Base-by-base conservation (phyloP, 1,140 invertebrate genomes). In the Lasioglossum albipes region DNA sequence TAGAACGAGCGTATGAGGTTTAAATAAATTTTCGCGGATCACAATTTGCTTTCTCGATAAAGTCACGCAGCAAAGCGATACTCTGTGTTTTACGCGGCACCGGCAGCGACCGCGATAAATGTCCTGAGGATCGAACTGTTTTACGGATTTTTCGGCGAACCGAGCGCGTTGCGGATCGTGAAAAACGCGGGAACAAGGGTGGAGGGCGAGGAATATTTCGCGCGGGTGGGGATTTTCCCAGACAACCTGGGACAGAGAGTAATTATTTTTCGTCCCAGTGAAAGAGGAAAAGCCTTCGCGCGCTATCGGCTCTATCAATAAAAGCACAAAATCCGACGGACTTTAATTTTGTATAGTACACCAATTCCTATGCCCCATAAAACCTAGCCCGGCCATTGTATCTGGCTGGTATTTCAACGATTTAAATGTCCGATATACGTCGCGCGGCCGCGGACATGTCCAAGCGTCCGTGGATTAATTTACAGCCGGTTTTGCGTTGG, bases 401-500 rank as follows among this genome's bases (percentile, higher is more conserved):
- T 57, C 64, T 64, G 64, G 70, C 83, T 72, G 81, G 70, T 76
- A 82, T 86, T 86, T 86, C 78, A 86, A 82, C 79, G 78, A 78
- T 80, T 62, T 64, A 36, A 74, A 75, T 57, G 71, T 41, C 22
- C 68, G 75, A 71, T 76, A 71, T 76, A 80, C 65, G 27, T 27
- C n/a, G 41, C 13, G 16, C 41, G 70, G 18, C 73, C 65, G 42
- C 54, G 64, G 36, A 74, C 66, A 68, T 36, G 54, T 82, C 61
- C 80, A 75, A 65, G 49, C 65, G 59, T 45, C 16, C 81, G n/a
- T 82, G 79, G 81, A 88, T 89, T 88, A 88, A 89, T 89, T 87
- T 85, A 82, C 64, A 88, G 71, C 69, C 62, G 74, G 18, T 78
- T 88, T 83, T 82, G 73, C 62, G 7, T 20, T 31, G 77, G 13